These are phyloP conservation scores for Tetraodon nigroviridis DNA, from an alignment of 2,113 vertebrate species.

Conservation along the genomic window DNA sequence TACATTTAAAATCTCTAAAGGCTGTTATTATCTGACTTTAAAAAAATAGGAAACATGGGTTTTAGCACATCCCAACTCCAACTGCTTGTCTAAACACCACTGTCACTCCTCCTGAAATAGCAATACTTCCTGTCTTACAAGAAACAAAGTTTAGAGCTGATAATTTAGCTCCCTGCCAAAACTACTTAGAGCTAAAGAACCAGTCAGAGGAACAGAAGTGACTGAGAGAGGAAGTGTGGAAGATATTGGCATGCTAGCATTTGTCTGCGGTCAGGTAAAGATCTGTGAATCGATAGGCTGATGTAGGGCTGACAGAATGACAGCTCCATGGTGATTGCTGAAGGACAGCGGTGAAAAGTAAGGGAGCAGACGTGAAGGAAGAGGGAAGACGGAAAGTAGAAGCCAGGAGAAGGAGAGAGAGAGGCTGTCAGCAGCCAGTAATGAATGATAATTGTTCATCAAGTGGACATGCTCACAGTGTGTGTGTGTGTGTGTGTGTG, in stretches of 20 bases:
- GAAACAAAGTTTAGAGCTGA: slow-evolving; percentile 54
- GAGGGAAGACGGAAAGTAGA: slow-evolving; percentile 8
- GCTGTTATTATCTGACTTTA: no score
- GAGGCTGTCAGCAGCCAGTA: slow-evolving; percentile 62
- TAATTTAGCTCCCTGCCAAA: slow-evolving; percentile 62
- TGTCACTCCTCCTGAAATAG: slow-evolving; percentile 5
- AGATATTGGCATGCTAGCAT: slow-evolving; percentile 63
- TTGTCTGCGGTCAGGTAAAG: slow-evolving; percentile 60
- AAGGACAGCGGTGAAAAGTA: slow-evolving; percentile 58
- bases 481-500: slow-evolving; percentile 8
- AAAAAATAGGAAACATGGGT: no score
- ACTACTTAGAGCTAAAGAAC: slow-evolving; percentile 43
- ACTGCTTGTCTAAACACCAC: no score
- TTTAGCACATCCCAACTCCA: no score
- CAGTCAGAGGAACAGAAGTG: slow-evolving; percentile 16
- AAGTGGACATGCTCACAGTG: slow-evolving; percentile 38
- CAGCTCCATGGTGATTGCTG: slow-evolving; percentile 55
- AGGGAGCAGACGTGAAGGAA: slow-evolving; percentile 1
- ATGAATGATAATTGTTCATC: slow-evolving; percentile 74
- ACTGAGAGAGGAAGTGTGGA: not conserved
- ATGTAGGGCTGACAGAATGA: slow-evolving; percentile 71
- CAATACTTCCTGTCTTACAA: slow-evolving; percentile 44
- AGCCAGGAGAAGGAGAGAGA: slow-evolving; percentile 20
- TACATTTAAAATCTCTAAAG: no score
- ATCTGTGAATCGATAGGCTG: slow-evolving; percentile 72